Evolutionary conservation across 1,140 invertebrate genomes (phyloP), one percentile per base, ranked within the genome.

Genomic region (Laupala kohalensis): DNA sequence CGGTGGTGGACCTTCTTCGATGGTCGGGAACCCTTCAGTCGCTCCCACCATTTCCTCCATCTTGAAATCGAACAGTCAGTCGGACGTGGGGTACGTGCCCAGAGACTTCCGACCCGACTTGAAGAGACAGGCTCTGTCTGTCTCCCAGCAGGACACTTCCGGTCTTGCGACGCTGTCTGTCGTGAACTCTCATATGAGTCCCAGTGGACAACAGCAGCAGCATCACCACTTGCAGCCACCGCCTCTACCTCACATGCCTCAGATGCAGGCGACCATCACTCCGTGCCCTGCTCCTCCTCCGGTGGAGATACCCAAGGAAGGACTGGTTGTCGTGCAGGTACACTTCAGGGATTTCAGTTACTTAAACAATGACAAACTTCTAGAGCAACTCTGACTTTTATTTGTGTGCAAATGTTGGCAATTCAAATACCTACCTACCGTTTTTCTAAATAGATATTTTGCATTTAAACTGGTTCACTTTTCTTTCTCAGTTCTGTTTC

Each of bases 11-110:
- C 25, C 37, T n/a, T 63, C 70, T 3, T 63, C 63, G 6, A 64
- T 63, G 24, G 63, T 72, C 25, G 67, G 29, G 26, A 69, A 25
- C 26, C 28, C 64, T 77, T 82, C 74, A 4, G 83, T 84, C 27
- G 83, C 86, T 6, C 86, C 87, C 0, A 89, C 87, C 3, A 88
- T 89, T 76, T 86, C 86, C 0, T 88, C 86, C 27, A 89, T 89
- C 29, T 76, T 89, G 5, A 87, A 87, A 70, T 82, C 84, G 12
- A 81, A 83, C 69, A 79, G 81, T 67, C 69, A 25, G 23, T n/a
- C 26, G 25, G 72, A 62, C 65, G n/a, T 71, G 76, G 37, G 37
- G 9, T 53, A 53, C 19, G 37, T 53, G 9, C 37, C 85, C 13
- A 76, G 84, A 73, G 81, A 85, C 71, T 86, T 83, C 69, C 81